Evolutionary conservation across 2,797 vertebrate genomes (phyloP).

Genomic region (Falco novaeseelandiae): DNA sequence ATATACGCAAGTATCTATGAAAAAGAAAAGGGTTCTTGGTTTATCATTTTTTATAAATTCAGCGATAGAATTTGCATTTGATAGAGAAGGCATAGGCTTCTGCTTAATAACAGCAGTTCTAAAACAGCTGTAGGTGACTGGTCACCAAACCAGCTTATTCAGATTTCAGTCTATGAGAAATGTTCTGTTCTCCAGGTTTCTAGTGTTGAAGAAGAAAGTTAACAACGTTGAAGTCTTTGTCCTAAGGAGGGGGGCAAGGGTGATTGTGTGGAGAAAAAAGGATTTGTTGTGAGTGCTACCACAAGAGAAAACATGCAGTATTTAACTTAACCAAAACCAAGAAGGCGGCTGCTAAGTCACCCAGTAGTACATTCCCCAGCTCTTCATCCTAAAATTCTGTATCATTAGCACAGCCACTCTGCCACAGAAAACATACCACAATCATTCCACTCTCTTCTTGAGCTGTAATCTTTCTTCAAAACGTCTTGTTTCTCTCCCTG

Average conservation of each 20-base stretch:
- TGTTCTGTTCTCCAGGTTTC: background rate
- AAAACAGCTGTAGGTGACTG: background rate
- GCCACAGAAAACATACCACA: background rate
- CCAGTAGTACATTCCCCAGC: background rate
- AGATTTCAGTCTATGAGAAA: background rate
- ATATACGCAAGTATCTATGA: background rate
- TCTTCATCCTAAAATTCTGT: background rate
- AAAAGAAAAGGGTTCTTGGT: background rate
- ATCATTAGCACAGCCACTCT: background rate
- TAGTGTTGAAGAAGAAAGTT: background rate
- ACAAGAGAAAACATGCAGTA: background rate
- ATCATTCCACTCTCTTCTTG: background rate
- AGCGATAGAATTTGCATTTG: background rate
- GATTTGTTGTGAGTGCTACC: background rate
- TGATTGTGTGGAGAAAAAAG: background rate
- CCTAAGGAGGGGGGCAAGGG: no score
- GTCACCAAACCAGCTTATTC: background rate
- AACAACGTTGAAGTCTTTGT: background rate
- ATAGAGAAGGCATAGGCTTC: background rate
- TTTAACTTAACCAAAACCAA: conserved; percentile 31
- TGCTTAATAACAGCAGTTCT: background rate
- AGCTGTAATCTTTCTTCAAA: background rate
- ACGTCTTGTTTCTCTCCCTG: background rate
- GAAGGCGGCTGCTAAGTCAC: background rate
- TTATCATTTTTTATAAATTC: background rate